These are phyloP conservation scores for Spicauda simplicius DNA, from an alignment of 2,888 invertebrate species.

Conservation along the genomic window DNA sequence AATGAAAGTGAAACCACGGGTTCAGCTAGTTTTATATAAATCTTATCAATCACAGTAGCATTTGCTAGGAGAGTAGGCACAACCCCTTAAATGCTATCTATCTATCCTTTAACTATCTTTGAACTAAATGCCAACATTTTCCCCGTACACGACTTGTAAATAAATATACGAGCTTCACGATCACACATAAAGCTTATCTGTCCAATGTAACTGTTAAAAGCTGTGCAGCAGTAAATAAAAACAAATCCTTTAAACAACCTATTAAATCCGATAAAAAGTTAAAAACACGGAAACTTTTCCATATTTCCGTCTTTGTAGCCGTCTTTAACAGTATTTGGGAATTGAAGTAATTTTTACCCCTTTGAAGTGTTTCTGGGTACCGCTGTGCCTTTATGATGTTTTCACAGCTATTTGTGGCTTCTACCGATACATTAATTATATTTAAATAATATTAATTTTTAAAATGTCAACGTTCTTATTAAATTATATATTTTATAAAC, in stretches of 20 bases:
- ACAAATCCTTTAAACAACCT: constrained; percentile 29
- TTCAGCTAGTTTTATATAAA: too few relatives aligned
- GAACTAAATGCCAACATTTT: neutral
- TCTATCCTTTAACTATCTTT: too few relatives aligned
- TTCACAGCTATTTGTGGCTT: neutral
- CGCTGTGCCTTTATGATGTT: neutral
- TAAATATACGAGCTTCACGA: neutral
- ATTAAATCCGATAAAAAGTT: constrained; percentile 22
- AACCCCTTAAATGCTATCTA: too few relatives aligned
- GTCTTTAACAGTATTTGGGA: constrained; percentile 6
- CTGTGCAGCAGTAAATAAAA: constrained; percentile 21
- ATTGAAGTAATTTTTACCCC: constrained; percentile 8
- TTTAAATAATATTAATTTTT: too few relatives aligned
- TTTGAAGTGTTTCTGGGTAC: neutral
- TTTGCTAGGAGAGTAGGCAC: too few relatives aligned
- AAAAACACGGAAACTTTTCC: constrained; percentile 11
- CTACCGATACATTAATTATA: neutral
- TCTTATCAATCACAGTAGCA: too few relatives aligned
- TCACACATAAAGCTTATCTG: constrained; percentile 11
- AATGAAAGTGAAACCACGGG: too few relatives aligned
- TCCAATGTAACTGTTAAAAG: constrained; percentile 20
- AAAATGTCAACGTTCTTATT: too few relatives aligned
- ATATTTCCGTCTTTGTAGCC: constrained; percentile 13
- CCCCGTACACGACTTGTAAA: neutral
- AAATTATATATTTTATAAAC: too few relatives aligned